phyloP scores from a whole-genome alignment of 2,797 vertebrate species.

The Orestias chungarensis region DNA sequence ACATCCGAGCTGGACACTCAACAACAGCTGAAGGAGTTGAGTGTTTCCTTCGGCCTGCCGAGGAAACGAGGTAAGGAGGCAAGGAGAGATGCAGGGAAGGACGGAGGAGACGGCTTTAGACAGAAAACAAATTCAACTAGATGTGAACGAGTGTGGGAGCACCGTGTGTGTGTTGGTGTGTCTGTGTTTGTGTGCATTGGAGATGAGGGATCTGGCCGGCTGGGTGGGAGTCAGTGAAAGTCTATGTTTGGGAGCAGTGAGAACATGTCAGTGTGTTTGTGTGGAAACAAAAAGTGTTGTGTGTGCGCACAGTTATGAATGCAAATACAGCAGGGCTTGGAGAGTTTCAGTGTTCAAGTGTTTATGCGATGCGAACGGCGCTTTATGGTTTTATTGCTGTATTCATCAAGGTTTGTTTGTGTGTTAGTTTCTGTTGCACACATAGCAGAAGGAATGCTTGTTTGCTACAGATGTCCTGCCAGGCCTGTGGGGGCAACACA shows the following conservation, averaged over 20 bases:
- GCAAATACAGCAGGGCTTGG: slow-evolving; percentile 29
- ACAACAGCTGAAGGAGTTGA: slow-evolving; percentile 7
- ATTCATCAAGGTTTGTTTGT: slow-evolving; percentile 34
- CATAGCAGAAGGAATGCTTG: slow-evolving; percentile 38
- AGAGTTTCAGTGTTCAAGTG: slow-evolving; percentile 48
- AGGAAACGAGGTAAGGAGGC: slow-evolving; percentile 27
- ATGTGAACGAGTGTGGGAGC: slow-evolving; percentile 63
- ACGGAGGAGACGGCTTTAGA: slow-evolving; percentile 31
- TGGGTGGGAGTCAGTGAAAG: slow-evolving; percentile 30
- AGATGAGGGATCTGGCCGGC: slow-evolving; percentile 31
- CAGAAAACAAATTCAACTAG: slow-evolving; percentile 68
- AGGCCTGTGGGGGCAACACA: background rate
- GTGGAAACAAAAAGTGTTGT: slow-evolving; percentile 37
- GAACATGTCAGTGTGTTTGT: slow-evolving; percentile 49
- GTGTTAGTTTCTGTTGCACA: slow-evolving; percentile 30
- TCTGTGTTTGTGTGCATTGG: slow-evolving; percentile 27
- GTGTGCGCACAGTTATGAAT: slow-evolving; percentile 33
- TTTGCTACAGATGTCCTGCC: background rate
- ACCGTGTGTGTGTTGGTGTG: slow-evolving; percentile 10
- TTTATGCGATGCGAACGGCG: slow-evolving; percentile 38
- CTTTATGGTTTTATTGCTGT: slow-evolving; percentile 43
- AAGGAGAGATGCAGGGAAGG: slow-evolving; percentile 14
- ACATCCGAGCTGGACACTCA: background rate
- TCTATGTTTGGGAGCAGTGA: slow-evolving; percentile 26
- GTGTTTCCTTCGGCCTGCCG: slow-evolving; percentile 42